Conservation (phyloP, 2,797 vertebrate species). For the Hydrophis major region DNA sequence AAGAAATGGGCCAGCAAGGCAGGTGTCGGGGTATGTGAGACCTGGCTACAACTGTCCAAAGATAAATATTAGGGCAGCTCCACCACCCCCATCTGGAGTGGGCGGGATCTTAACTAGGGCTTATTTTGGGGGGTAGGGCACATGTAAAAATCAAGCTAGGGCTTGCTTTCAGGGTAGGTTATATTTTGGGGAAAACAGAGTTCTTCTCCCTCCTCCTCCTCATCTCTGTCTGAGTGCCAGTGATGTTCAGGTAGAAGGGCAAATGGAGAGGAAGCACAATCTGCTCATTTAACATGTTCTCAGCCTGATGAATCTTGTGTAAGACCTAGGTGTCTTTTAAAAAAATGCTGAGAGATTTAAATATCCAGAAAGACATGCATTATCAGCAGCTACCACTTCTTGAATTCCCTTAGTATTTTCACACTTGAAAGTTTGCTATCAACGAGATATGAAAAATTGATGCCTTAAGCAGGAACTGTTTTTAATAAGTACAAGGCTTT, state of each 20-base stretch:
- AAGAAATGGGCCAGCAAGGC: too few relatives aligned
- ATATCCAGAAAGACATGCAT: background rate
- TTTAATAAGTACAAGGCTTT: too few relatives aligned
- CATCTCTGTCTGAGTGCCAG: background rate
- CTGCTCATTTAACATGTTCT: background rate
- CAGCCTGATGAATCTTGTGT: background rate
- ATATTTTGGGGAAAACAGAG: too few relatives aligned
- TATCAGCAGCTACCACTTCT: slow-evolving; percentile 45
- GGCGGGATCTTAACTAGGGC: too few relatives aligned
- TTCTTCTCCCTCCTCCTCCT: too few relatives aligned
- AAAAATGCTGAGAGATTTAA: slow-evolving; percentile 13
- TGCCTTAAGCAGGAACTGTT: background rate
- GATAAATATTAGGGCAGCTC: too few relatives aligned
- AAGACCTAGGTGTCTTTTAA: background rate
- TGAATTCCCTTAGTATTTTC: slow-evolving; percentile 45
- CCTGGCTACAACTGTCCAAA: too few relatives aligned
- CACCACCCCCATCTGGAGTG: too few relatives aligned
- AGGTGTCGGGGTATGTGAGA: too few relatives aligned
- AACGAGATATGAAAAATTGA: slow-evolving; percentile 57
- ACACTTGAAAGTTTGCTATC: slow-evolving; percentile 50
- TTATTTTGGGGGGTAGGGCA: too few relatives aligned
- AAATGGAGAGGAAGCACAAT: background rate
- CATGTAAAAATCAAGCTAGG: too few relatives aligned
- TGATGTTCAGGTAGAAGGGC: background rate
- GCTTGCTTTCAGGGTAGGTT: too few relatives aligned